Conservation (phyloP, 2,113 vertebrate genomes). For the Rana temporaria region DNA sequence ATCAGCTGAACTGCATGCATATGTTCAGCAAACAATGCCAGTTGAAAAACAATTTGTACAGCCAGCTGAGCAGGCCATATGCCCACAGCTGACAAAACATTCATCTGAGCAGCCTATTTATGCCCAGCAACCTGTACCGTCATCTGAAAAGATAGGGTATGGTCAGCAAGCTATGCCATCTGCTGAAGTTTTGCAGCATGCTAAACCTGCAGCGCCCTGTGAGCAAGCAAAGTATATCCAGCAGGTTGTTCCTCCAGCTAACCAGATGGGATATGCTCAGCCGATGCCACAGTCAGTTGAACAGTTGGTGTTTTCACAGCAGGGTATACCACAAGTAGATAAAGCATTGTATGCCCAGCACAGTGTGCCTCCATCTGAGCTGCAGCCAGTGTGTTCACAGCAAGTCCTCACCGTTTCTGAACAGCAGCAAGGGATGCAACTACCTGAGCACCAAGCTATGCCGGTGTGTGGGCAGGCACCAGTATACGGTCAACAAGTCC, state of each 20-base stretch:
- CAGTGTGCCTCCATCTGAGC: neutral
- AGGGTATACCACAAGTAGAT: neutral
- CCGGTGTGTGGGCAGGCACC: no score
- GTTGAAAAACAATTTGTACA: no score
- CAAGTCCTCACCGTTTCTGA: neutral
- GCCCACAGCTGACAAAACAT: neutral
- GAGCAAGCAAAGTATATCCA: neutral
- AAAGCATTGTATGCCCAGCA: constrained; percentile 11
- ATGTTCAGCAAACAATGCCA: constrained; percentile 12
- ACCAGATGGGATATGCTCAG: neutral
- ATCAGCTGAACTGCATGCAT: constrained; percentile 8
- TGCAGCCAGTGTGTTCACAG: neutral
- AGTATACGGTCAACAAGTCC: no score
- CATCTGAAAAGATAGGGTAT: neutral
- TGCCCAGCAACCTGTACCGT: neutral
- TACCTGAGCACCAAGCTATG: no score
- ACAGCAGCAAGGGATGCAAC: no score
- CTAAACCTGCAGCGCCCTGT: neutral
- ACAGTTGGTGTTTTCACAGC: neutral
- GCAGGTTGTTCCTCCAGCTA: neutral
- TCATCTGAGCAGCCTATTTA: neutral
- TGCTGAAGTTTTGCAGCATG: neutral
- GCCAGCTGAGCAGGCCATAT: neutral
- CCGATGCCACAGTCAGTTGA: neutral
- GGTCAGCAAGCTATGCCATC: neutral